Evolutionary conservation across 1,140 invertebrate species (phyloP).

Genomic region (Drosophila novamexicana): DNA sequence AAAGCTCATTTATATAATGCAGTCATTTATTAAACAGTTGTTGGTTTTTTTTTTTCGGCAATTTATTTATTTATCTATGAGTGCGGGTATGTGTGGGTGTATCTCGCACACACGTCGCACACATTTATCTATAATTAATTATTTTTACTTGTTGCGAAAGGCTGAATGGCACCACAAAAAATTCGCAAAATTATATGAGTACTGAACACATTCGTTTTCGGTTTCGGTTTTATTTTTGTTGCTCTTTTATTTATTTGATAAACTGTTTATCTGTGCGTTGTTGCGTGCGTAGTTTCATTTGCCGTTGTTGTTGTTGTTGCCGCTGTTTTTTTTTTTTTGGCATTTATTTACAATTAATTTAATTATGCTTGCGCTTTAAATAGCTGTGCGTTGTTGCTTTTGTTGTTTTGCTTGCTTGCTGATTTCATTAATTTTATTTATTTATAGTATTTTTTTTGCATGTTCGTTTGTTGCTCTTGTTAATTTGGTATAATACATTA

Average conservation of each 20-base stretch:
- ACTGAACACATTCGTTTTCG: constrained; percentile 47
- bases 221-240: constrained; percentile 14
- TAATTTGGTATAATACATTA: constrained; percentile 33
- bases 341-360: constrained; percentile 55
- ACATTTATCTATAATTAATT: constrained; percentile 82
- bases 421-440: constrained; percentile 31
- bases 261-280: constrained; percentile 41
- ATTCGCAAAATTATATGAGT: constrained; percentile 56
- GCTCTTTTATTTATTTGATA: constrained; percentile 33
- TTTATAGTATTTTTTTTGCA: constrained; percentile 8
- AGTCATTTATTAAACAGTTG: constrained; percentile 72
- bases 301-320: not conserved
- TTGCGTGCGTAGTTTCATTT: constrained; percentile 14
- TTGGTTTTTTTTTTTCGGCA: constrained; percentile 43
- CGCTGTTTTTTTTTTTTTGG: constrained; percentile 10
- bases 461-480: constrained; percentile 20
- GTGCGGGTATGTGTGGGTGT: constrained; percentile 5
- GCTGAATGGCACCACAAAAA: constrained; percentile 53
- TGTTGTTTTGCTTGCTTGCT: constrained; percentile 14
- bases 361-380: constrained; percentile 48
- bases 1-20: constrained; percentile 76
- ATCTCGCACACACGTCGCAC: constrained; percentile 56
- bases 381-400: constrained; percentile 11
- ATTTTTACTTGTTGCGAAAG: constrained; percentile 76
- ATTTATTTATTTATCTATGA: constrained; percentile 49